Base-by-base conservation (phyloP, 2,888 invertebrate genomes). In the Sialis lutaria region DNA sequence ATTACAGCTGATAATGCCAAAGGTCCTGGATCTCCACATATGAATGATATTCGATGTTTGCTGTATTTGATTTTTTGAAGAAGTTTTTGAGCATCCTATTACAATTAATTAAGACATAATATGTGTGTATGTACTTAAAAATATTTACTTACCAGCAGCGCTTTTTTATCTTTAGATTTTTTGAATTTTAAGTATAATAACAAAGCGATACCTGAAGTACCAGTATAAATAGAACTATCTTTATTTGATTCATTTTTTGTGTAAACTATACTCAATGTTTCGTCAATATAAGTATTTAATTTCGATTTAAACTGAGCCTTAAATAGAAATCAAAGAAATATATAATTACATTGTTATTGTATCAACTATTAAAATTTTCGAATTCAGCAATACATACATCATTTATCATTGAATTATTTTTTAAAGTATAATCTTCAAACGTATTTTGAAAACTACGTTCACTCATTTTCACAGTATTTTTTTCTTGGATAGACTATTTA, bases 221-320 rank as follows among this genome's bases (percentile, higher is more conserved):
- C 88, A 6, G 86, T 86, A 55, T 88, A 88, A 1, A 87, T 69
- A 5, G 82, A 76, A 54, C 68, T 69, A 65, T 85, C 81, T 6
- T 42, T 37, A 31, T 42, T 37, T 30, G 34, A 59, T 49, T 7
- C 48, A 44, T 31, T 51, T 44, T 9, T 51, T 13, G 42, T 47
- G 32, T 31, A 42, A 34, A 12, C n/a, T 34, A 10, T 42, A n/a
- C 42, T 35, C 47, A 42, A 47, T 5, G 35, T 31, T 6, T 31
- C 10, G 6, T 12, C 10, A 33, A 32, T 12, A 22, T 47, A 47
- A 33, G 34, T 33, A 32, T 42, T 47, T 6, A 47, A 33, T n/a
- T 41, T 31, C 30, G 42, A 33, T 35, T 33, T 47, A 9, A 9
- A 10, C 30, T 40, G 30, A 5, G 34, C 31, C 46, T 46, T n/a